Evolutionary conservation across 1,140 invertebrate species (phyloP).

Genomic region (Leptoteleia sp.): DNA sequence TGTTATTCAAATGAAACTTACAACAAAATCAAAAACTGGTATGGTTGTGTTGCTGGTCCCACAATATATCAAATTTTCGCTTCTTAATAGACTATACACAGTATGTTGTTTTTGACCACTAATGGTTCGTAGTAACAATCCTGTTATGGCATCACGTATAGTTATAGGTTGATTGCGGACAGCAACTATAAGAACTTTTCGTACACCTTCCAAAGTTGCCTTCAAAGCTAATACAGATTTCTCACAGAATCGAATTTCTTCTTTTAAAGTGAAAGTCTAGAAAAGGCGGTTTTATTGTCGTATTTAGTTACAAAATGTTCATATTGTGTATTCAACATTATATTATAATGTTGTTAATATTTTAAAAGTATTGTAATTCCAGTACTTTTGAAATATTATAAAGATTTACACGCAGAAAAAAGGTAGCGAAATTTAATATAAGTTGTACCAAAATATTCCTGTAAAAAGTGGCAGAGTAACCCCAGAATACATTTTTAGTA

Average conservation of each 20-base stretch:
- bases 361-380: no score
- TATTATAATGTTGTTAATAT: no score
- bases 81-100: constrained; percentile 85
- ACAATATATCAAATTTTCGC: constrained; percentile 85
- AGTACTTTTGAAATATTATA: no score
- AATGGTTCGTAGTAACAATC: constrained; percentile 84
- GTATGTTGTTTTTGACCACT: constrained; percentile 83
- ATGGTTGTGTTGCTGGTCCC: constrained; percentile 85
- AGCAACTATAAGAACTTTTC: constrained; percentile 85
- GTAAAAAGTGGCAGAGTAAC: no score
- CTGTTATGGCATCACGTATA: constrained; percentile 85
- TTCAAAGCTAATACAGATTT: constrained; percentile 85
- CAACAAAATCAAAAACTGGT: constrained; percentile 85
- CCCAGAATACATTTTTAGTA: no score
- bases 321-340: no score
- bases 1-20: constrained; percentile 75
- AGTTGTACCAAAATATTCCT: no score
- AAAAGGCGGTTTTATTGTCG: no score
- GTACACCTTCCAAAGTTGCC: constrained; percentile 85
- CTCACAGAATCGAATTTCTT: constrained; percentile 82
- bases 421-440: no score
- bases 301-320: no score
- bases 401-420: no score
- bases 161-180: constrained; percentile 85
- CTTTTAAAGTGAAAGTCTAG: constrained; percentile 82